A percentile compares a stretch with the other conserved stretches of the same genome.
Conservation (phyloP, 1,140 invertebrate species). For the Pteromalus puparum region DNA sequence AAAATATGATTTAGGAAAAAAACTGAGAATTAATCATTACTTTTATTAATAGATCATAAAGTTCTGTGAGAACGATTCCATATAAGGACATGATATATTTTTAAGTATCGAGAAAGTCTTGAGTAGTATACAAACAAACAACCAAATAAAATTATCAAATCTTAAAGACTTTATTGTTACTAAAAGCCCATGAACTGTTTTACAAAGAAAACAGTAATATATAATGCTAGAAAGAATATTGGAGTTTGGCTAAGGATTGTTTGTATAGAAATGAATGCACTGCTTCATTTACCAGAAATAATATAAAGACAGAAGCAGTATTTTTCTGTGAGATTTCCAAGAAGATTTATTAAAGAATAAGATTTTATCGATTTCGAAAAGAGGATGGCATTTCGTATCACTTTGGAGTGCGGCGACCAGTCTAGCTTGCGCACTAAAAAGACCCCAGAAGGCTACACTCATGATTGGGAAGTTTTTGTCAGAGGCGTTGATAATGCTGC, state of each 20-base stretch:
- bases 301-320: background rate
- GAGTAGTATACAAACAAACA: too few relatives aligned
- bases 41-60: slow-evolving; percentile 15
- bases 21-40: slow-evolving; percentile 7
- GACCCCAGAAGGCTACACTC: slow-evolving; percentile 93
- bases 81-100: background rate
- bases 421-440: slow-evolving; percentile 86
- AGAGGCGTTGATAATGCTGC: slow-evolving; percentile 88
- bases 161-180: too few relatives aligned
- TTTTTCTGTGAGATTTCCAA: slow-evolving; percentile 8
- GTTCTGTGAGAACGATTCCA: background rate
- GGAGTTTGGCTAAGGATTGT: slow-evolving; percentile 32
- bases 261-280: slow-evolving; percentile 37
- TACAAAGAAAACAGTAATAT: slow-evolving; percentile 25
- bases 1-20: background rate
- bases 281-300: slow-evolving; percentile 25
- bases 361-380: slow-evolving; percentile 37
- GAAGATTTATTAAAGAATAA: slow-evolving; percentile 8
- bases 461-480: slow-evolving; percentile 98
- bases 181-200: slow-evolving; percentile 13
- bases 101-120: background rate
- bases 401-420: slow-evolving; percentile 93
- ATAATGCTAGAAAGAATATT: slow-evolving; percentile 40
- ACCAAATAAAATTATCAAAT: background rate
- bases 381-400: slow-evolving; percentile 87